Base-by-base conservation (phyloP, 2,888 invertebrate genomes). In the Tetragonisca angustula region DNA sequence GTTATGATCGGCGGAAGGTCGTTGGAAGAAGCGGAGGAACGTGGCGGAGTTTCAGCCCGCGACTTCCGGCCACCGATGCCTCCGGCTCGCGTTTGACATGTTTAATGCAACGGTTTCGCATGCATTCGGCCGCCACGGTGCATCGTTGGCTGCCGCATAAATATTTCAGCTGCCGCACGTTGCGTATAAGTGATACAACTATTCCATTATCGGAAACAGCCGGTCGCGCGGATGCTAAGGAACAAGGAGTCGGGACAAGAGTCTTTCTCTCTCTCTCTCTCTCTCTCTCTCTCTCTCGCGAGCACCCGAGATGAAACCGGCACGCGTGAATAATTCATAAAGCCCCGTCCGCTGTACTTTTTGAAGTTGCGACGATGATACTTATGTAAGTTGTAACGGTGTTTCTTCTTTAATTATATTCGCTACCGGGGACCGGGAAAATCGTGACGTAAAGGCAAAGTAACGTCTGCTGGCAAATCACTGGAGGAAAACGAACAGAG, bases 101-200 rank as follows among this genome's bases (percentile, higher is more conserved):
- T 92, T 92, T 91, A 92, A 92, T 92, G 88, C 90, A 91, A 90
- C 89, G 89, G 85, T 65, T 43, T 71, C 82, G 70, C 74, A 71
- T 77, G 84, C 84, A 89, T 86, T 83, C 65, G 72, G 74, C 49
- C 56, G 43, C 43, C 43, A 11, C 17, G 50, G 59, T 36, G 64
- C 56, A 36, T 36, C 21, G 59, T 15, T 4, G 36, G 27, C 65
- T 24, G 62, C 64, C 69, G 82, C 85, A 80, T 87, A 87, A 84
- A 84, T 83, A 84, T 83, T 84, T 84, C 71, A 84, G 79, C 61
- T 69, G 19, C 75, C 56, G 50, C 56, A 43, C 83, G 76, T 76
- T 77, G 56, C 79, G 75, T 72, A 79, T 83, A 84, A 84, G 79
- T 69, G 74, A 72, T 76, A 84, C 76, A 84, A 76, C 68, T 76